These are phyloP conservation scores for Ovis canadensis DNA, from an alignment of 2,113 vertebrate species.

Conservation along the genomic window DNA sequence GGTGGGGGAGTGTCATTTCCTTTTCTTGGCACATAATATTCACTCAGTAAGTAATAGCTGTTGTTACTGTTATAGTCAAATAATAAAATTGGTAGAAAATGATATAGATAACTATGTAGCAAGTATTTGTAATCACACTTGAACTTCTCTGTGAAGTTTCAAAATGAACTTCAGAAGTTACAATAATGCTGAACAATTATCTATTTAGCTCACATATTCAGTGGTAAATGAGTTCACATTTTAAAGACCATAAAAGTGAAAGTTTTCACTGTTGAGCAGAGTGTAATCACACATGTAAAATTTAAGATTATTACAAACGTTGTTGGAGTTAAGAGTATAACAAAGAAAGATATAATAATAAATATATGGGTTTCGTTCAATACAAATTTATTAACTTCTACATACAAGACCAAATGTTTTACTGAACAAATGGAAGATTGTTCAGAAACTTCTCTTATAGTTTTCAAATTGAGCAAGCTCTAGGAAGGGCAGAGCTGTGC, in stretches of 20 bases:
- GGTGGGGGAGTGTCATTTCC: background rate
- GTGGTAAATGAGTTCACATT: background rate
- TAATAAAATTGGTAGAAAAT: background rate
- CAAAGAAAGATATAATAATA: background rate
- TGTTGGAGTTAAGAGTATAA: background rate
- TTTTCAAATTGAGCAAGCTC: background rate
- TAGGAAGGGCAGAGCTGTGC: background rate
- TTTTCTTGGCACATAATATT: background rate
- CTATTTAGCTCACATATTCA: background rate
- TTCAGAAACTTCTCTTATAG: background rate
- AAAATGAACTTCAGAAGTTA: background rate
- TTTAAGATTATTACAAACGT: background rate
- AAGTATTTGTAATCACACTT: background rate
- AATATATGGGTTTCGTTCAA: background rate
- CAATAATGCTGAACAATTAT: background rate
- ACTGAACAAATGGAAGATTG: background rate
- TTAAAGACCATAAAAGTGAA: background rate
- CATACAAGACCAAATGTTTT: background rate
- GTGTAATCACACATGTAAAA: background rate
- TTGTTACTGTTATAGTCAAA: background rate
- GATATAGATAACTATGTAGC: background rate
- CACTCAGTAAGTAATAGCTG: background rate
- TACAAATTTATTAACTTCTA: background rate
- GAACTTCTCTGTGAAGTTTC: background rate
- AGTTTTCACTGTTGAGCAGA: background rate